phyloP scores from a whole-genome alignment of 2,888 invertebrate genomes.

The Drosophila basisetae region DNA sequence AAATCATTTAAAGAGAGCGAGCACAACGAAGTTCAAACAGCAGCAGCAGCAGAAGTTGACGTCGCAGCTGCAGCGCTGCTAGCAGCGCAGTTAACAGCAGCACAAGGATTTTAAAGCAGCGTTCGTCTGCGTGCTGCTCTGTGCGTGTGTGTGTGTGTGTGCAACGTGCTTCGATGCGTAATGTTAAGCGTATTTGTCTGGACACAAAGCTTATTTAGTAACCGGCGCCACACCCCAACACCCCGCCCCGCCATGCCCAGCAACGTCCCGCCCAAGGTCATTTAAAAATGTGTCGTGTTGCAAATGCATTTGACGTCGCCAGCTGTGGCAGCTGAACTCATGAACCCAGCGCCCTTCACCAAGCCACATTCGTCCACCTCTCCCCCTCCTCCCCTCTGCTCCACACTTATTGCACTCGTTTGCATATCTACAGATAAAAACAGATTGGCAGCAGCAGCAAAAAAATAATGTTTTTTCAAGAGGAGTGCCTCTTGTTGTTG shows the following conservation, averaged over 20 bases:
- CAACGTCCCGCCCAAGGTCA: constrained; percentile 54
- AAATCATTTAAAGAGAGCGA: constrained; percentile 32
- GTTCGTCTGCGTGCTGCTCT: background rate
- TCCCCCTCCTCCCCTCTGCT: no score
- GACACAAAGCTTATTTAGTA: constrained; percentile 11
- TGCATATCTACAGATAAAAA: constrained; percentile 9
- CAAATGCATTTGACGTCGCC: constrained; percentile 18
- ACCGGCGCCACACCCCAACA: constrained; percentile 54
- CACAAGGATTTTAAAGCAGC: constrained; percentile 23
- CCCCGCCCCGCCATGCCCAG: constrained; percentile 2
- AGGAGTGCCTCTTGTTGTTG: constrained; percentile 3
- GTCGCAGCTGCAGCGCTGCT: constrained; percentile 42
- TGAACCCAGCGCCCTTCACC: constrained; percentile 28
- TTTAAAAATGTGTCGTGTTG: constrained; percentile 13
- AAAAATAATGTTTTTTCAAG: background rate
- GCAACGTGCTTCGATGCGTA: constrained; percentile 22
- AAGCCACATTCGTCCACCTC: background rate
- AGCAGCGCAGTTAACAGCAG: constrained; percentile 26
- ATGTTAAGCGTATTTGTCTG: constrained; percentile 39
- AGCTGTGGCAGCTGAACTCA: constrained; percentile 40
- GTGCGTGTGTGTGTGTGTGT: background rate
- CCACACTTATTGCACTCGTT: background rate
- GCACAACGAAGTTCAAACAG: background rate
- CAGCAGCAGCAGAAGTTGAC: background rate
- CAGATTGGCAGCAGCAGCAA: constrained; percentile 18